Evolutionary conservation across 2,797 vertebrate genomes (phyloP).

Genomic region (Pipistrellus nathusii): DNA sequence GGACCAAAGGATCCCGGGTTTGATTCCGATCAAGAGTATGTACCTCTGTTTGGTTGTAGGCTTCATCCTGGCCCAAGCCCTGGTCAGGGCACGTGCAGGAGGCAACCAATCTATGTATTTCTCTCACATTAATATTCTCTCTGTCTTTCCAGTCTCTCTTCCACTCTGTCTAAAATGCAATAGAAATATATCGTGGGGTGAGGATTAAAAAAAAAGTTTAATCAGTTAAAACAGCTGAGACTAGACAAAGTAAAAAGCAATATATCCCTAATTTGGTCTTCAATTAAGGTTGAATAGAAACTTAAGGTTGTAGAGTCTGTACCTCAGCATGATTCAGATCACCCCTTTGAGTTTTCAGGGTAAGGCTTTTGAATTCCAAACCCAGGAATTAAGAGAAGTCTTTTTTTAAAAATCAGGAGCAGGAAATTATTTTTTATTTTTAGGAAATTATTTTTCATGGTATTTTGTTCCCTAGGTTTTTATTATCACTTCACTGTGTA

Average conservation of each 20-base stretch:
- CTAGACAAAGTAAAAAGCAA: neutral
- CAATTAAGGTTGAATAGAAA: neutral
- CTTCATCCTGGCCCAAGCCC: too few relatives aligned
- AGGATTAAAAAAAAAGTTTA: neutral
- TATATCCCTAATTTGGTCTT: constrained; percentile 24
- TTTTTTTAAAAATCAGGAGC: neutral
- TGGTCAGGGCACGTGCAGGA: too few relatives aligned
- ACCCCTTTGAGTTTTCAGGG: neutral
- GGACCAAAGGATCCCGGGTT: too few relatives aligned
- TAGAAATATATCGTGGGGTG: too few relatives aligned
- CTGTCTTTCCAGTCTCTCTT: too few relatives aligned
- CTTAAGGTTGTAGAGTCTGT: neutral
- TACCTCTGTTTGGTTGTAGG: too few relatives aligned
- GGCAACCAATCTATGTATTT: too few relatives aligned
- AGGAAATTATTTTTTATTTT: neutral
- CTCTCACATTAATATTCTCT: too few relatives aligned
- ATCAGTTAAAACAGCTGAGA: constrained; percentile 4
- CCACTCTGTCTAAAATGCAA: too few relatives aligned
- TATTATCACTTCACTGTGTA: neutral
- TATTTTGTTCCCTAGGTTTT: constrained; percentile 6
- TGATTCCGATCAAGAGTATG: too few relatives aligned
- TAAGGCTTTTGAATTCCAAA: constrained; percentile 25
- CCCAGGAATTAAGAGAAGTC: neutral
- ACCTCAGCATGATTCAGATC: neutral
- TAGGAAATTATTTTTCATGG: neutral